phyloP scores from a whole-genome alignment of 1,140 invertebrate genomes.

The Araneus ventricosus region DNA sequence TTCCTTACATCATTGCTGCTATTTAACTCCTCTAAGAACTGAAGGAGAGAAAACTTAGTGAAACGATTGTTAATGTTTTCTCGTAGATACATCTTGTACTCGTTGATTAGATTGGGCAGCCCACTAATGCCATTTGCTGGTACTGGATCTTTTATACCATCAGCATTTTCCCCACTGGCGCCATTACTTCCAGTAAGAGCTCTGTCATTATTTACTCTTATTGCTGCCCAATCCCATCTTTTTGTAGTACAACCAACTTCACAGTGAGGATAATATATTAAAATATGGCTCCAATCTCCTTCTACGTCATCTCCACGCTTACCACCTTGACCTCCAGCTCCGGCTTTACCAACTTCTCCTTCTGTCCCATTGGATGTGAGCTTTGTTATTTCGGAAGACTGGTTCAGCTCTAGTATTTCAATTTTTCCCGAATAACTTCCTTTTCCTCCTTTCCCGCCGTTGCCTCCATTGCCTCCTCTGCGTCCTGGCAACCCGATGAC shows the following conservation, averaged over 20 bases:
- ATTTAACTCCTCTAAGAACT: background rate
- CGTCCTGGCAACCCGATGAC: background rate
- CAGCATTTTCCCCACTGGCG: background rate
- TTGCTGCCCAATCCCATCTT: background rate
- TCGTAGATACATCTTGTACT: constrained; percentile 19
- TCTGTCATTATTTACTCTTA: background rate
- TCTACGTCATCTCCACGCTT: background rate
- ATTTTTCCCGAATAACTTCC: background rate
- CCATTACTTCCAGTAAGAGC: background rate
- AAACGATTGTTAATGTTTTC: background rate
- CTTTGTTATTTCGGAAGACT: background rate
- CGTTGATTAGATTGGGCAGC: background rate
- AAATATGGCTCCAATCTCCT: too few relatives aligned
- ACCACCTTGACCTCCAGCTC: background rate
- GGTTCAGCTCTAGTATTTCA: background rate
- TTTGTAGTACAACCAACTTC: background rate
- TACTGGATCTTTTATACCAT: background rate
- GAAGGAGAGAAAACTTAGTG: background rate
- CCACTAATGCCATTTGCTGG: background rate
- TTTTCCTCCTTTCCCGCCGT: constrained; percentile 40
- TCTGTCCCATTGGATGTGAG: background rate
- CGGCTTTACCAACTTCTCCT: background rate
- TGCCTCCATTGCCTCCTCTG: background rate
- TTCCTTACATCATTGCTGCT: background rate
- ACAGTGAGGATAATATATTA: too few relatives aligned